These are phyloP conservation scores for Lanius ludovicianus DNA, from an alignment of 2,113 vertebrate genomes.

Conservation along the genomic window DNA sequence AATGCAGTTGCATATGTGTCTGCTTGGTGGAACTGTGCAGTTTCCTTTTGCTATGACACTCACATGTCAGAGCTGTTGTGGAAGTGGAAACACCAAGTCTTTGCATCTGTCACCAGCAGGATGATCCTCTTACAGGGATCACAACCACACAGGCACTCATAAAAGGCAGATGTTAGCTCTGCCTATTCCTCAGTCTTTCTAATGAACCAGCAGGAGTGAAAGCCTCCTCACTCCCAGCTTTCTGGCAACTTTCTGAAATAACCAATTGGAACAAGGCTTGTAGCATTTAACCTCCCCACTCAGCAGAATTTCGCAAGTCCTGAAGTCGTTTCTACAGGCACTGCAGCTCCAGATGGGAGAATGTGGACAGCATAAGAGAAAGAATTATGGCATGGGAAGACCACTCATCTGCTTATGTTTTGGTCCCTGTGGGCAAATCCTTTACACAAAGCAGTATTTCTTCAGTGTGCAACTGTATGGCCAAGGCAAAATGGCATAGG, in stretches of 20 bases:
- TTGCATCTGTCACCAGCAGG: neutral
- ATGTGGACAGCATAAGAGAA: neutral
- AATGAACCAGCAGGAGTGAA: conserved; percentile 19
- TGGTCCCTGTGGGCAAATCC: neutral
- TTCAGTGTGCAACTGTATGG: neutral
- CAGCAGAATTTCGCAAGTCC: neutral
- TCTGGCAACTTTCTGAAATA: conserved; percentile 4
- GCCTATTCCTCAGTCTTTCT: neutral
- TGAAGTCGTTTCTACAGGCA: neutral
- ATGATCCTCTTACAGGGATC: neutral
- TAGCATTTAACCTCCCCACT: neutral
- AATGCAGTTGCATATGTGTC: neutral
- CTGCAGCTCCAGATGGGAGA: conserved; percentile 1
- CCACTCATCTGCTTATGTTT: neutral
- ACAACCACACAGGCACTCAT: neutral
- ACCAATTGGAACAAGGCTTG: conserved; percentile 14
- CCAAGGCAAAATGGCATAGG: neutral
- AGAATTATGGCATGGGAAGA: neutral
- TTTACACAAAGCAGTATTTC: neutral
- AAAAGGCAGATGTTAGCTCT: conserved; percentile 22
- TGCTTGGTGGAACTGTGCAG: neutral
- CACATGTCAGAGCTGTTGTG: neutral
- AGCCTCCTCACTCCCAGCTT: neutral
- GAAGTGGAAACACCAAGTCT: neutral
- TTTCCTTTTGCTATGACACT: neutral